Base-by-base conservation (phyloP, 2,113 vertebrate genomes). In the Burhinus bistriatus region DNA sequence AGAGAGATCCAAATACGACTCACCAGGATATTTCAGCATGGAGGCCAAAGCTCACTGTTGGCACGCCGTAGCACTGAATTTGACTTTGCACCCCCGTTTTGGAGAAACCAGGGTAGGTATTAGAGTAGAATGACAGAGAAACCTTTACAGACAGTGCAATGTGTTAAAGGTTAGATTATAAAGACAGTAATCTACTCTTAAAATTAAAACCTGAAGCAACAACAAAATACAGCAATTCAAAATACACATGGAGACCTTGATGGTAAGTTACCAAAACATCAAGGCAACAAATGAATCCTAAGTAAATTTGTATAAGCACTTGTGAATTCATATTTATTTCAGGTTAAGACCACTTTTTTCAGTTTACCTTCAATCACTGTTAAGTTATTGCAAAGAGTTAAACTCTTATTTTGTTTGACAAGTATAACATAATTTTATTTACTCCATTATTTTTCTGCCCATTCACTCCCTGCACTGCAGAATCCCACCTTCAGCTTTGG, bases 51-150 rank as follows among this genome's bases (percentile, higher is more conserved):
- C 42, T 91, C 21, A 1, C 62, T 45, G 4, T 3, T 36, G 55
- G 23, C 16, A 38, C 1, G 5, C 19, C 2, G 0, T 12, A 38
- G 30, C 51, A 12, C 25, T 58, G 30, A 55, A 30, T 26, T 18
- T 40, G 27, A 68, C 36, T 68, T 81, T 65, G 34, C 47, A 26
- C 4, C 23, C 44, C 32, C 22, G 15, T 40, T 83, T 58, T 72
- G 64, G 49, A 73, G 75, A 90, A 88, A 40, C 1, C 0, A 68
- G 16, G 18, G 18, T 40, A 72, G 38, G 66, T 76, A 54, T 79
- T 54, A 85, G 65, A 34, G 29, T 4, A 64, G 62, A 81, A 73
- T 10, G 36, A 71, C 13, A 49, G 62, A 44, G 44, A 72, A 77
- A 58, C 8, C 9, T 75, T 72, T 47, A 32, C 15, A 58, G 64